phyloP scores from a whole-genome alignment of 2,888 invertebrate genomes.

The Candidula unifasciata region DNA sequence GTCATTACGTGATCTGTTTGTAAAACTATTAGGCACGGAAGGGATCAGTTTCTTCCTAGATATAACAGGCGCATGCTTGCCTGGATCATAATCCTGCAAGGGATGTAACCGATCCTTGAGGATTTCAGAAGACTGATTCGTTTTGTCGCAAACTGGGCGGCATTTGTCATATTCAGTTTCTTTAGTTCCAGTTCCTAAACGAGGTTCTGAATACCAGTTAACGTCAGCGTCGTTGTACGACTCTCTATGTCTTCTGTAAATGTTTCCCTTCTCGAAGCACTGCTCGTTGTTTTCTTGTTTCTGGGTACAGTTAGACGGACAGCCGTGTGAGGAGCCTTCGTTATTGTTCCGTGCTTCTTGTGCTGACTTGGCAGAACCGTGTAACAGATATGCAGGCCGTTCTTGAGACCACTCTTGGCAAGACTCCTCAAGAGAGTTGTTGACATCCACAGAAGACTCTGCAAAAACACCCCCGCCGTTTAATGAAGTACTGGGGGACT shows the following conservation, averaged over 20 bases:
- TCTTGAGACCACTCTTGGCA: constrained; percentile 27
- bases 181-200: neutral
- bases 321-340: neutral
- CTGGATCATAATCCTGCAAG: neutral
- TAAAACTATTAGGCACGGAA: neutral
- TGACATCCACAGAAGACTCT: constrained; percentile 26
- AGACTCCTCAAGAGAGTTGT: neutral
- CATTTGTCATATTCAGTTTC: neutral
- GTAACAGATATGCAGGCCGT: constrained; percentile 35
- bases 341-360: neutral
- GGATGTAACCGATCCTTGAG: neutral
- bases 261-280: neutral
- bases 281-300: neutral
- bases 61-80: neutral
- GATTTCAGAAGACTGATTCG: neutral
- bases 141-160: neutral
- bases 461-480: constrained; percentile 10
- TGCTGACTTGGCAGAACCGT: neutral
- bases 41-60: neutral
- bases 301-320: neutral
- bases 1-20: neutral
- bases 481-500: constrained; percentile 33
- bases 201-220: neutral
- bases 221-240: neutral
- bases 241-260: neutral